Percentiles rank a stretch among this genome's conserved stretches.
phyloP scores from a whole-genome alignment of 2,797 vertebrate genomes.

The Onychomys leucogaster region DNA sequence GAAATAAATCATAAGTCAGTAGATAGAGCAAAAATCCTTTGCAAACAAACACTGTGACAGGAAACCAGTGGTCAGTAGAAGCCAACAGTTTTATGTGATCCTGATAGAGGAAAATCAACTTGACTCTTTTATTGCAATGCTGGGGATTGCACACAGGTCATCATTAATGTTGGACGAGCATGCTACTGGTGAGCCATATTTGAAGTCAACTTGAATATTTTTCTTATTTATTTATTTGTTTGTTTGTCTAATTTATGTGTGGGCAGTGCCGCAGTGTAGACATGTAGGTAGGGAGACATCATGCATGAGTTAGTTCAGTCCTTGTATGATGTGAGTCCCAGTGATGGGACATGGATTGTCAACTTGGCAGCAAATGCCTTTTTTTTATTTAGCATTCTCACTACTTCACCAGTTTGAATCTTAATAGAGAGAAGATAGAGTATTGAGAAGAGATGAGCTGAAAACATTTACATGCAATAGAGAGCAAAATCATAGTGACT shows the following conservation, averaged over 20 bases:
- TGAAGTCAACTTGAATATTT: background rate
- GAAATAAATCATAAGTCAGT: background rate
- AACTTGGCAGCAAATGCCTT: background rate
- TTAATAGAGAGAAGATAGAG: background rate
- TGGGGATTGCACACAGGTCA: background rate
- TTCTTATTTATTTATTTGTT: background rate
- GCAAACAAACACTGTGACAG: background rate
- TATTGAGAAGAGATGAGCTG: background rate
- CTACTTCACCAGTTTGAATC: background rate
- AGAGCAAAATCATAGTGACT: background rate
- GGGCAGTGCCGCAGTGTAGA: background rate
- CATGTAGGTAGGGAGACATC: background rate
- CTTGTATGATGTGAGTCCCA: background rate
- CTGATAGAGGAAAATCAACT: background rate
- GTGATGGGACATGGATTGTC: background rate
- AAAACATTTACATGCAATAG: background rate
- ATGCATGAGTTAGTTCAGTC: background rate
- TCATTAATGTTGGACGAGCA: background rate
- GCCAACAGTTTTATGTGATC: background rate
- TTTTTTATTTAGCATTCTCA: background rate
- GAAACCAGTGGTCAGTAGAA: background rate
- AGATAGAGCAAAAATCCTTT: background rate
- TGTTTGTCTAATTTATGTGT: background rate
- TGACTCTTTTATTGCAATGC: background rate
- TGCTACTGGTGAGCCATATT: background rate